These are phyloP conservation scores for Pachyramphus minor DNA, from an alignment of 2,113 vertebrate genomes.

Conservation along the genomic window DNA sequence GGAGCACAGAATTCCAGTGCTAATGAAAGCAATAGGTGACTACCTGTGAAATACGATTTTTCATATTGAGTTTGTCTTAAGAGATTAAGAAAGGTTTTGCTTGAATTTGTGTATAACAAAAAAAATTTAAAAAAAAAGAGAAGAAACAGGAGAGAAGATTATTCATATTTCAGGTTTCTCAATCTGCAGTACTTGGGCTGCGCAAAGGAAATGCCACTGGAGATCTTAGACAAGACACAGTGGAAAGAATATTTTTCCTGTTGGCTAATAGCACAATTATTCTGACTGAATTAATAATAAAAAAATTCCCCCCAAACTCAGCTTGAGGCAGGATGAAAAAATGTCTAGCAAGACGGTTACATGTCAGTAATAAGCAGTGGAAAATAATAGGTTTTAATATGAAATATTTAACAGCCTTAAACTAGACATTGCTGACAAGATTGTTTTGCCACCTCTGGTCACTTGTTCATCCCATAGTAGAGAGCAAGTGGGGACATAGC, in stretches of 20 bases:
- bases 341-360: not conserved
- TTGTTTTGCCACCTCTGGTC: not conserved
- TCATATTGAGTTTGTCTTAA: not conserved
- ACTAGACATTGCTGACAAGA: not conserved
- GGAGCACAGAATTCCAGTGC: not conserved
- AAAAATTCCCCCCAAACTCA: not conserved
- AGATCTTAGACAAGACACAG: not conserved
- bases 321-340: not conserved
- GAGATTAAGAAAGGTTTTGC: not conserved
- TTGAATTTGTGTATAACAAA: not conserved
- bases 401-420: not conserved
- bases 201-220: not conserved
- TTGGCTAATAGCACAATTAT: not conserved
- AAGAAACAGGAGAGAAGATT: not conserved
- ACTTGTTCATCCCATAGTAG: not conserved
- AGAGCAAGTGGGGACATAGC: not conserved
- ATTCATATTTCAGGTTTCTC: not conserved
- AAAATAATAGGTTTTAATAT: not conserved
- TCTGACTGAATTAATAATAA: not conserved
- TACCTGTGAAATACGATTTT: not conserved
- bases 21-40: slow-evolving; percentile 20
- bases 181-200: not conserved
- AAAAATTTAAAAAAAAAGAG: no score
- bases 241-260: not conserved
- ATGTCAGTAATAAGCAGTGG: not conserved